phyloP scores from a whole-genome alignment of 1,140 invertebrate species.

The Phocides pigmalion region DNA sequence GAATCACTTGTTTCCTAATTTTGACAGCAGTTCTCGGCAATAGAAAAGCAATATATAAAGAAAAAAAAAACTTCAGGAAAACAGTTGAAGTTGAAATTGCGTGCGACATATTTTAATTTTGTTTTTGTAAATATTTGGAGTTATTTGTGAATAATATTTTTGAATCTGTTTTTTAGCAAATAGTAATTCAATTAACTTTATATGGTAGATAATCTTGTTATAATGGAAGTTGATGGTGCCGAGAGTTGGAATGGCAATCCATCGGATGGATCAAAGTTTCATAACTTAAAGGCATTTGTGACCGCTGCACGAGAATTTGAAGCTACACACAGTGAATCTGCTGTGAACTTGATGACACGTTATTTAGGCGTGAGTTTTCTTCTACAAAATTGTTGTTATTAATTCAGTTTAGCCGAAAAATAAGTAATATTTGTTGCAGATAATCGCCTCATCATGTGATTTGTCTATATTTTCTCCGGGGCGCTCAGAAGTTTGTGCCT shows the following conservation, averaged over 20 bases:
- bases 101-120: slow-evolving; percentile 33
- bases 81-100: slow-evolving; percentile 39
- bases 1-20: no score
- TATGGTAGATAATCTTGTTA: slow-evolving; percentile 3
- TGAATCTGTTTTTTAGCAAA: background rate
- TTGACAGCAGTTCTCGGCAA: no score
- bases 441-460: slow-evolving; percentile 77
- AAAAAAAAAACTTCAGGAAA: no score
- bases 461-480: slow-evolving; percentile 74
- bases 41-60: no score
- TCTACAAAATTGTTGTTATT: background rate
- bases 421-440: slow-evolving; percentile 51
- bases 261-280: slow-evolving; percentile 68
- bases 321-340: slow-evolving; percentile 75
- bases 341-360: slow-evolving; percentile 74
- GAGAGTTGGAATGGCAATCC: slow-evolving; percentile 60
- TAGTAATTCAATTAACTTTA: slow-evolving; percentile 10
- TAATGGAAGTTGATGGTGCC: slow-evolving; percentile 70
- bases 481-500: slow-evolving; percentile 74
- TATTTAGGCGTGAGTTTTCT: slow-evolving; percentile 68
- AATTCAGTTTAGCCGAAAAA: background rate
- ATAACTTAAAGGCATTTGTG: slow-evolving; percentile 77
- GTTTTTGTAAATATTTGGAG: slow-evolving; percentile 20
- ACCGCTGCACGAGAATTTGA: slow-evolving; percentile 76
- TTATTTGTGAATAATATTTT: slow-evolving; percentile 13